Evolutionary conservation across 2,888 invertebrate species (phyloP).

Genomic region (Tanaodytes sp.): DNA sequence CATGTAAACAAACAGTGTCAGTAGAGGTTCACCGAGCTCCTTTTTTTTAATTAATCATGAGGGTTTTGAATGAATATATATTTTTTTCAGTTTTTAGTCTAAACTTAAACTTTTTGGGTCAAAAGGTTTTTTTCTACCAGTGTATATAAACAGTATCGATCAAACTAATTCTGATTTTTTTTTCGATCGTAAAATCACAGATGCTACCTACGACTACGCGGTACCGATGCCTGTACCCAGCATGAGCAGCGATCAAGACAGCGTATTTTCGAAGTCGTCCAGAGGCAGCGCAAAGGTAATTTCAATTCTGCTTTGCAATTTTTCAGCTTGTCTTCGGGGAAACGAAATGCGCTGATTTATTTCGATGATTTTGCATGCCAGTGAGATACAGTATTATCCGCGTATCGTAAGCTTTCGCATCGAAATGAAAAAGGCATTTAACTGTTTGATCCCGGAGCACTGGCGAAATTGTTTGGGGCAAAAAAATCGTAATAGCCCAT

Average conservation of each 20-base stretch:
- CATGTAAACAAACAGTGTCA: too few species aligned
- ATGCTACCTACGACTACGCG: constrained; percentile 72
- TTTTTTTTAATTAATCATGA: too few species aligned
- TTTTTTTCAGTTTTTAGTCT: too few species aligned
- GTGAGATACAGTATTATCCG: constrained; percentile 37
- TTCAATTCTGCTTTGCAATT: constrained; percentile 46
- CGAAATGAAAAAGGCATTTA: constrained; percentile 23
- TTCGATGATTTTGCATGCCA: constrained; percentile 48
- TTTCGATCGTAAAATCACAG: constrained; percentile 57
- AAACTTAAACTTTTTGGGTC: too few species aligned
- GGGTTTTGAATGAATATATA: neutral
- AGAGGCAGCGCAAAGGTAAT: constrained; percentile 71
- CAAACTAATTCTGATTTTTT: constrained; percentile 43
- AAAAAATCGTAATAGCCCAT: too few species aligned
- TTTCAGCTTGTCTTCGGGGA: constrained; percentile 39
- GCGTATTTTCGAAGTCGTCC: constrained; percentile 72
- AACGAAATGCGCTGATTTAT: constrained; percentile 44
- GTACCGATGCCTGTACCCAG: constrained; percentile 71
- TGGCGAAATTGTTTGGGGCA: neutral
- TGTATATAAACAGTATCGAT: constrained; percentile 21
- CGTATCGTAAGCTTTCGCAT: constrained; percentile 31
- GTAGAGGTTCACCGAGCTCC: too few species aligned
- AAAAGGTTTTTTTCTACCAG: too few species aligned
- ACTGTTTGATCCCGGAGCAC: neutral
- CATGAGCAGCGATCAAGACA: constrained; percentile 71